phyloP scores from a whole-genome alignment of 2,113 vertebrate species.

The Caloenas nicobarica region DNA sequence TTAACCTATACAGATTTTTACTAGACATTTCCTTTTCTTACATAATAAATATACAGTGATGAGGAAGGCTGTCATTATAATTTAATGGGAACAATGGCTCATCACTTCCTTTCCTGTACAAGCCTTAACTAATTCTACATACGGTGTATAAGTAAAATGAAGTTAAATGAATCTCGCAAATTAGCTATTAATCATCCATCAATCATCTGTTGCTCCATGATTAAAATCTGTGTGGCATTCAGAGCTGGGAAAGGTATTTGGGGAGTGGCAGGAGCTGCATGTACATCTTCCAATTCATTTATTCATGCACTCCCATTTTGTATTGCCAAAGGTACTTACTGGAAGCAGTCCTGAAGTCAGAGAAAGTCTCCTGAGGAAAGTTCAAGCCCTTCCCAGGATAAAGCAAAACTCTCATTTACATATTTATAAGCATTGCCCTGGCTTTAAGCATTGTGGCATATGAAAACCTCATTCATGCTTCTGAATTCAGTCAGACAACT shows the following conservation, averaged over 20 bases:
- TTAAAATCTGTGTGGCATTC: constrained; percentile 69
- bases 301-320: constrained; percentile 4
- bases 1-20: constrained; percentile 87
- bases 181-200: constrained; percentile 74
- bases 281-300: constrained; percentile 51
- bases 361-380: constrained; percentile 24
- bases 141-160: constrained; percentile 78
- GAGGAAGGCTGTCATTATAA: constrained; percentile 84
- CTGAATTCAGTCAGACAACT: not conserved
- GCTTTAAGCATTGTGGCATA: not conserved
- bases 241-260: constrained; percentile 58
- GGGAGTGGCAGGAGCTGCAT: constrained; percentile 46
- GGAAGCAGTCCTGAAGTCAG: constrained; percentile 37
- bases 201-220: constrained; percentile 75
- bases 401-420: constrained; percentile 42
- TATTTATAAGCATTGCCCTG: not conserved
- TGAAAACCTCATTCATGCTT: constrained; percentile 12
- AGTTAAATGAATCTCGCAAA: constrained; percentile 74
- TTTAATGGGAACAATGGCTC: constrained; percentile 83
- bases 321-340: constrained; percentile 5
- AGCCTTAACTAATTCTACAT: constrained; percentile 80
- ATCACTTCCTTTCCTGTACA: constrained; percentile 78
- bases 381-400: not conserved
- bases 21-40: constrained; percentile 84
- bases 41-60: constrained; percentile 83